These are phyloP conservation scores for Galendromus occidentalis DNA, from an alignment of 1,140 invertebrate species.

Conservation along the genomic window DNA sequence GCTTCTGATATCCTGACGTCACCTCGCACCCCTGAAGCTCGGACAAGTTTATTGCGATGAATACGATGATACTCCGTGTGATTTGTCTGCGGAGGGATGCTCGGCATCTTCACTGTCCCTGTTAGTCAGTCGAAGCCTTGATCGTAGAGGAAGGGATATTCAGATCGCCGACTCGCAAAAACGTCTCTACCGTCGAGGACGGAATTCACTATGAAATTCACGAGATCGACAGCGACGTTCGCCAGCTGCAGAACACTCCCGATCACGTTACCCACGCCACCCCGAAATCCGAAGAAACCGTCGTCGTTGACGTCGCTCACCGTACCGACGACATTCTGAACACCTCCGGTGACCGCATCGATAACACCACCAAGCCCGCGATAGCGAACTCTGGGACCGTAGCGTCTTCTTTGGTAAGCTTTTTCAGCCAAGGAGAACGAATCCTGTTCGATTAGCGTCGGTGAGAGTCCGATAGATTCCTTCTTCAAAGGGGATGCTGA, in stretches of 20 bases:
- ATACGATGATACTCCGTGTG: too few relatives aligned
- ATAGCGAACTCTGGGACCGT: background rate
- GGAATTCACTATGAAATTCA: background rate
- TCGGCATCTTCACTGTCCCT: too few relatives aligned
- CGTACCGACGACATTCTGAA: background rate
- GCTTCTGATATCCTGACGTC: too few relatives aligned
- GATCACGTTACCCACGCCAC: background rate
- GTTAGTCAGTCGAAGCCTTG: conserved; percentile 11
- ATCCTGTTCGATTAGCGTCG: too few relatives aligned
- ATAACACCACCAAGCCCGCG: background rate
- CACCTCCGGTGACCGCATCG: background rate
- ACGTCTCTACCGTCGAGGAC: background rate
- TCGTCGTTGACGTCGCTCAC: background rate
- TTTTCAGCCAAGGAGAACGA: background rate
- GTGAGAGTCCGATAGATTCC: too few relatives aligned
- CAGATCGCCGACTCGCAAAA: background rate
- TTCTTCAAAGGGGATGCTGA: too few relatives aligned
- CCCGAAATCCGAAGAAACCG: background rate
- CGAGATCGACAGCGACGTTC: background rate
- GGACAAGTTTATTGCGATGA: too few relatives aligned
- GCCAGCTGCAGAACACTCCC: conserved; percentile 1
- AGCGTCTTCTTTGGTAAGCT: background rate
- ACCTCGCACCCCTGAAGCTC: too few relatives aligned
- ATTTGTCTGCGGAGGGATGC: too few relatives aligned
- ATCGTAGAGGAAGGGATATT: conserved; percentile 8